Base-by-base conservation (phyloP, 2,113 vertebrate genomes). In the Rhizomys pruinosus region DNA sequence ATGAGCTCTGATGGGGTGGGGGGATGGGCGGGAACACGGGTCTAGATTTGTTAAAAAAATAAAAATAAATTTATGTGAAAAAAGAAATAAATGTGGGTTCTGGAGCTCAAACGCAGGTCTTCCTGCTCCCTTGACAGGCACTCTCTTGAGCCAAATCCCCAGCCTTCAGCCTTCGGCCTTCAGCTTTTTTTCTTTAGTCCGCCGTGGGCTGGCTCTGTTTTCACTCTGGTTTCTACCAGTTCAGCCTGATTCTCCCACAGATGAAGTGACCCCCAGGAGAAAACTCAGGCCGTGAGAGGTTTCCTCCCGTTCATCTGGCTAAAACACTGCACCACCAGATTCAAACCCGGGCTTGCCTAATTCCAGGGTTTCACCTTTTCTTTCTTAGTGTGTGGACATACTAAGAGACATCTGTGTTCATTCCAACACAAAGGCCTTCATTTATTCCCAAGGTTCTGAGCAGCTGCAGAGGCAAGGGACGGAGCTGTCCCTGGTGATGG, bases 351-450 rank as follows among this genome's bases (percentile, higher is more conserved):
- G 17, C 23, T 3, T 32, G n/a, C 32, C 57, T 27, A 34, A 39
- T 25, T 20, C 57, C 22, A 15, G 72, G 0, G 20, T 27, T 22
- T 42, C 20, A 17, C 13, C 37, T 44, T 61, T 8, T 19, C 61
- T 77, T 74, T 47, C 68, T 32, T 2, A 25, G 4, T 7, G 6
- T 0, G 0, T 20, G 1, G 17, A 39, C 6, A 34, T 29, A 10
- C 25, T 0, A 3, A 63, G 88, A 77, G 47, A 47, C 39, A 5
- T 7, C n/a, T 5, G 17, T 19, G 15, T 84, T 39, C 76, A 88
- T 87, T 66, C 47, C n/a, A 27, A 27, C 64, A 16, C 17, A 2
- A 0, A 2, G 7, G 64, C 87, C 69, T 95, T 68, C 39, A 0
- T 76, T 39, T 63, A 25, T 37, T 55, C 52, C 55, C 32, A 76